A percentile compares a stretch with the other conserved stretches of the same genome.
phyloP scores from a whole-genome alignment of 2,113 vertebrate genomes.

The Ceratotherium simum region DNA sequence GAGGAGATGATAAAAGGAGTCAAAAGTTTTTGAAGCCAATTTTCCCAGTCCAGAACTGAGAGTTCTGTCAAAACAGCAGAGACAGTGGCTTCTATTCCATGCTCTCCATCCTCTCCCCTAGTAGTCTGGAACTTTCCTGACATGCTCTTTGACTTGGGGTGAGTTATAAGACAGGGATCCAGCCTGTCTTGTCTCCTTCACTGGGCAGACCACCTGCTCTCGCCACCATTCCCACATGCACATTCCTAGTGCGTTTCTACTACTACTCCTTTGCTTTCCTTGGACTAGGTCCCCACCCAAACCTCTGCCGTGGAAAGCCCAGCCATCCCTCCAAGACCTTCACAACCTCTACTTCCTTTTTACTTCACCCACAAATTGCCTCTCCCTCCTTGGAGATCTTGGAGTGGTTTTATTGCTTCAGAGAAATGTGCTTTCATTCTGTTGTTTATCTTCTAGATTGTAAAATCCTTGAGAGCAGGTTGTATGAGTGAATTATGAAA shows the following conservation, averaged over 20 bases:
- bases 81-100: not conserved
- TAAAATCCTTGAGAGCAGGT: not conserved
- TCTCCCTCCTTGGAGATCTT: too few relatives aligned
- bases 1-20: not conserved
- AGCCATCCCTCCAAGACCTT: not conserved
- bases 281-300: not conserved
- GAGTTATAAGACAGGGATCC: too few relatives aligned
- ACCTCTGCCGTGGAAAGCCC: not conserved
- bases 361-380: accelerated
- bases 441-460: too few relatives aligned
- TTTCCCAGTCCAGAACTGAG: not conserved
- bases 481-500: not conserved
- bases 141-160: accelerated
- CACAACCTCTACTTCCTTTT: accelerated
- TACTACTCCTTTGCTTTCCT: not conserved
- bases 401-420: not conserved
- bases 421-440: accelerated
- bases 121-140: not conserved
- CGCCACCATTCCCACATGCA: accelerated
- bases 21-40: not conserved
- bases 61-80: not conserved
- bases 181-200: not conserved
- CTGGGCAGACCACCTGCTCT: accelerated
- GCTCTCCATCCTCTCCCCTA: accelerated
- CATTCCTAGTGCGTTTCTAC: accelerated